Evolutionary conservation across 2,797 vertebrate species (phyloP).

Genomic region (Trachurus trachurus): DNA sequence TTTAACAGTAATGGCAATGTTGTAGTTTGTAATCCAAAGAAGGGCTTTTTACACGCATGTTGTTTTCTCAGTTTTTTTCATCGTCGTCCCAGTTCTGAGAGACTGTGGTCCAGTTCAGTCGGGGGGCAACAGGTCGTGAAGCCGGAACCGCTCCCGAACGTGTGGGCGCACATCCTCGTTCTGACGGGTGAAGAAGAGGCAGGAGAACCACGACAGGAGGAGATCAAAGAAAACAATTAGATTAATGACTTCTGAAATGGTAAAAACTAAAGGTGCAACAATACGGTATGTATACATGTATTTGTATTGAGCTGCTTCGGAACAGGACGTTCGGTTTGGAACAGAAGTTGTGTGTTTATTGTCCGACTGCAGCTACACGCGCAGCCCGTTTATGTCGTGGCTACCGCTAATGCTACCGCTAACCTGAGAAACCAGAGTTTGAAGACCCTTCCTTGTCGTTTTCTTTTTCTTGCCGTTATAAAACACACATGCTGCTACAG

Average conservation of each 20-base stretch:
- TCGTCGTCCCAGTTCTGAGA: slow-evolving; percentile 63
- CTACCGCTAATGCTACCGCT: too few species aligned
- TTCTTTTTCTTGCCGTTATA: too few species aligned
- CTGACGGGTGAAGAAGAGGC: slow-evolving; percentile 74
- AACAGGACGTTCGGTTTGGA: too few species aligned
- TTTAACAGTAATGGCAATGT: slow-evolving; percentile 96
- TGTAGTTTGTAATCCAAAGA: slow-evolving; percentile 92
- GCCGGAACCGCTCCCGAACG: slow-evolving; percentile 96
- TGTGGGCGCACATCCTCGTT: slow-evolving; percentile 98
- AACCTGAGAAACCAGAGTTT: too few species aligned
- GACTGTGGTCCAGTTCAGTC: slow-evolving; percentile 86
- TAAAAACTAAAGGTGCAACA: background rate
- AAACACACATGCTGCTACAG: too few species aligned
- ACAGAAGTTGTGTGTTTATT: too few species aligned
- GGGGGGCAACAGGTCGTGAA: slow-evolving; percentile 98
- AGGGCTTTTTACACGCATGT: slow-evolving; percentile 81
- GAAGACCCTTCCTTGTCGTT: too few species aligned
- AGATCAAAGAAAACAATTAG: slow-evolving; percentile 3
- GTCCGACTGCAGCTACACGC: too few species aligned
- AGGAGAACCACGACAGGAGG: background rate
- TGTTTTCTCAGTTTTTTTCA: slow-evolving; percentile 74
- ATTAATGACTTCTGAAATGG: background rate
- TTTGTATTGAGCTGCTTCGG: too few species aligned
- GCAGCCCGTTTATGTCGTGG: too few species aligned
- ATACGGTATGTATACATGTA: too few species aligned